Evolutionary conservation across 2,113 vertebrate genomes (phyloP).

Genomic region (Odontophorus gujanensis): DNA sequence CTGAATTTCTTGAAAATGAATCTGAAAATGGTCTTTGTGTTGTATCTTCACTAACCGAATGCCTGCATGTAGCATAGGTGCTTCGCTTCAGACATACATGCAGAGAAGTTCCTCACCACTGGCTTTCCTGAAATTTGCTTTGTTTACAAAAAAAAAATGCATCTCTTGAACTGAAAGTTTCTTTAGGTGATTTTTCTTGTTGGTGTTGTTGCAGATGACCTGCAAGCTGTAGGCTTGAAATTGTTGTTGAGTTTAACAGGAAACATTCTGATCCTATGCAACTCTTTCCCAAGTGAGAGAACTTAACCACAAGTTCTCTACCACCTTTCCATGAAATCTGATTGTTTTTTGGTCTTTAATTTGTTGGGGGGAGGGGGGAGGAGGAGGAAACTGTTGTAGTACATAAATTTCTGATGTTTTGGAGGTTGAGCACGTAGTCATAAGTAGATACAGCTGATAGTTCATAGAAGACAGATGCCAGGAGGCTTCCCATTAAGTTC

Average conservation of each 20-base stretch:
- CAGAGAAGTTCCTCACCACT: not conserved
- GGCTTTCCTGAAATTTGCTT: not conserved
- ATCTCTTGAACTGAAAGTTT: not conserved
- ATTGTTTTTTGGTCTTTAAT: not conserved
- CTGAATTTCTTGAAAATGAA: not conserved
- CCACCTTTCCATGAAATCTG: not conserved
- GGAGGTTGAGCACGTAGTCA: not conserved
- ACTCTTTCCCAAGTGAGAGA: not conserved
- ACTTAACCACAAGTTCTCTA: not conserved
- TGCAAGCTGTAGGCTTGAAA: not conserved
- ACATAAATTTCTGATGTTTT: not conserved
- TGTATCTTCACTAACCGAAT: not conserved
- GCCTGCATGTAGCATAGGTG: not conserved
- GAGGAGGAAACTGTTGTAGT: not conserved
- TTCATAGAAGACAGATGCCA: not conserved
- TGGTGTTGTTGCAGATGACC: fast-evolving
- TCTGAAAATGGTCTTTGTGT: not conserved
- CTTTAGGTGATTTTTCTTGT: not conserved
- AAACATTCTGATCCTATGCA: not conserved
- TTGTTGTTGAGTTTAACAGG: not conserved
- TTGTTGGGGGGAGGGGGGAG: not conserved
- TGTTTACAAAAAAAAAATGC: not conserved
- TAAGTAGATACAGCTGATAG: not conserved
- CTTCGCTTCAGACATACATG: not conserved
- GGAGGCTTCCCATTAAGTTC: not conserved